These are phyloP conservation scores for Panurus biarmicus DNA, from an alignment of 2,113 vertebrate species.

Conservation along the genomic window DNA sequence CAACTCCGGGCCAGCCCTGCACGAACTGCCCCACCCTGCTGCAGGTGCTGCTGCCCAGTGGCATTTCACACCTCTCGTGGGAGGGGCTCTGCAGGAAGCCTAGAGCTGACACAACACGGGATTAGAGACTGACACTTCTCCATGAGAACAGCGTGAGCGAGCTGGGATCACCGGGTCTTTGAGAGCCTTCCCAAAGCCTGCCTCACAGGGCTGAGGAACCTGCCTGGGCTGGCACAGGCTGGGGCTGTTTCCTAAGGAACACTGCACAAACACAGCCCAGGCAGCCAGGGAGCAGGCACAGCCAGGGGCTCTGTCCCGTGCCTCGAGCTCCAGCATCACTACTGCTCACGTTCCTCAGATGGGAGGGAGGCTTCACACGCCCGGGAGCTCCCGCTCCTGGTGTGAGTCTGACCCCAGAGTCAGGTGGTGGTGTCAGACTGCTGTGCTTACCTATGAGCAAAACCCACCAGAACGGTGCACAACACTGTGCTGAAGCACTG, in stretches of 20 bases:
- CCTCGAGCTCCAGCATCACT: neutral
- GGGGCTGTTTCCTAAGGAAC: neutral
- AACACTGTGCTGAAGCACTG: neutral
- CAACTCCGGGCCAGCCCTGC: neutral
- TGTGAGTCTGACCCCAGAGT: neutral
- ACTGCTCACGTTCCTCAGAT: neutral
- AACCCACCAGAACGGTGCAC: neutral
- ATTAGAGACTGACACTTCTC: neutral
- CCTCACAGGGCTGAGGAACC: neutral
- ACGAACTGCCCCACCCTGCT: neutral
- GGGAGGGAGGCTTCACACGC: neutral
- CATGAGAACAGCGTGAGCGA: neutral
- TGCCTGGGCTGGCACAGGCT: neutral
- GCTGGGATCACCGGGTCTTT: rapidly evolving
- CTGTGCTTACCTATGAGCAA: neutral
- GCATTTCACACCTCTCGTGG: rapidly evolving
- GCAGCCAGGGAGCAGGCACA: neutral
- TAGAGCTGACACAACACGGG: neutral
- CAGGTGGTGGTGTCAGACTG: neutral
- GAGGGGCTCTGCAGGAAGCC: neutral
- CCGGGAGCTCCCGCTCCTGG: neutral
- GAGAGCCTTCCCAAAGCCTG: neutral
- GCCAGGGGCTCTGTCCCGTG: neutral
- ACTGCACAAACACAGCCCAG: neutral
- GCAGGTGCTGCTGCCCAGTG: neutral